Evolutionary conservation across 1,140 invertebrate species (phyloP), one percentile per base, ranked within the genome.

Genomic region (Drosophila chauvacae): DNA sequence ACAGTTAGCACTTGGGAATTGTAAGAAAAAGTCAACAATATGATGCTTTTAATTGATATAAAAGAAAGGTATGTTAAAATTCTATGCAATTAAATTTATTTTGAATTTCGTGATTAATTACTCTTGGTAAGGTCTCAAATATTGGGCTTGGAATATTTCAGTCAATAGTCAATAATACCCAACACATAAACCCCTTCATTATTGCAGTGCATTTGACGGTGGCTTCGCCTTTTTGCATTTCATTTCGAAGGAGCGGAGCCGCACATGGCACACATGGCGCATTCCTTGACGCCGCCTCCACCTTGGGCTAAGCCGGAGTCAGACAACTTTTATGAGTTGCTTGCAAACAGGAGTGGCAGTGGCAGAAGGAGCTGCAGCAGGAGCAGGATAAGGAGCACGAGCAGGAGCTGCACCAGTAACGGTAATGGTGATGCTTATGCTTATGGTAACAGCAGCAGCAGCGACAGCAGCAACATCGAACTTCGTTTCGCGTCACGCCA

Each of bases 241-340:
- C 55, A 59, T 70, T 77, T 77, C 39, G 35, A 42, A 16, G 33
- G 37, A 20, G 33, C 26, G 33, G 44, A 20, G 42, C 41, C 50
- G 53, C 53, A 56, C 35, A 56, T 56, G 53, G 53, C 74, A 79
- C 82, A 79, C 81, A 79, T 85, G 74, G 73, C 73, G 47, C 62
- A 71, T 62, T 68, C 45, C 41, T 35, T 26, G 41, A 56, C 60
- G 26, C 28, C 56, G 23, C 35, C 69, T 71, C 47, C 56, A 30
- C 50, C 80, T 58, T 70, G 35, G 51, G 64, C 26, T 69, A 44
- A 61, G 68, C 70, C 66, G 64, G 60, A 86, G 83, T 73, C 76
- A 70, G 83, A 72, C 68, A 86, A 87, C 83, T 86, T 86, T 86
- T 87, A 86, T 86, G 83, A 86, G 83, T 82, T 75, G 63, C 62